Percentiles rank a stretch among this genome's conserved stretches.
These are phyloP conservation scores for Metopolophium dirhodum DNA, from an alignment of 1,140 invertebrate genomes.

Conservation along the genomic window DNA sequence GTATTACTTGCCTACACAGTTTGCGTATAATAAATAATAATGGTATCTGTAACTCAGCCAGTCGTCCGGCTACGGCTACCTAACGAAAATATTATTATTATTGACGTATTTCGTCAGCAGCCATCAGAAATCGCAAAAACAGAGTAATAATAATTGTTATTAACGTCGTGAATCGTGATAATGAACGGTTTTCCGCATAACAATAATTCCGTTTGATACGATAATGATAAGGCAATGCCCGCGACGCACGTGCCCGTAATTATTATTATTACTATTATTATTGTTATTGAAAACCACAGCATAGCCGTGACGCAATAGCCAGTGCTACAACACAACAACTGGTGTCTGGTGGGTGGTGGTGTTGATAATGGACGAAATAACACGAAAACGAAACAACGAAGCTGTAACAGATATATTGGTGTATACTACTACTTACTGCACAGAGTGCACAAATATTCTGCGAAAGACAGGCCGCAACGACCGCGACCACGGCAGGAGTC, in stretches of 20 bases:
- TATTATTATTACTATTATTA: constrained; percentile 2
- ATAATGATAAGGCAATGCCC: background rate
- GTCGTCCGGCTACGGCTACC: background rate
- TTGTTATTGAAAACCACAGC: background rate
- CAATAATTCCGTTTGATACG: background rate
- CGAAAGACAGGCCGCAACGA: background rate
- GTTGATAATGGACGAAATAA: background rate
- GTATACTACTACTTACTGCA: background rate
- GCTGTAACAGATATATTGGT: background rate
- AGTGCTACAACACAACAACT: background rate
- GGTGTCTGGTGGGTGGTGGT: background rate
- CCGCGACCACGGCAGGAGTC: background rate
- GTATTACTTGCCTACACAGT: background rate
- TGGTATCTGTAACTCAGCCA: background rate
- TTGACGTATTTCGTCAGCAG: background rate
- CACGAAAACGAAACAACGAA: background rate
- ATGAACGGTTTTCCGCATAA: constrained; percentile 13
- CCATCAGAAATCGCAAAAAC: background rate
- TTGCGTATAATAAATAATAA: background rate
- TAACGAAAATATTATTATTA: background rate
- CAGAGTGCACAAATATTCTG: background rate
- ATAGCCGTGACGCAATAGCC: background rate
- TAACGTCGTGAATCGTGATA: background rate
- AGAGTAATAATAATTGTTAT: background rate
- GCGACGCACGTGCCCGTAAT: background rate